Evolutionary conservation across 2,888 invertebrate genomes (phyloP), one percentile per base, ranked within the genome.

Genomic region (Lochmaea crataegi): DNA sequence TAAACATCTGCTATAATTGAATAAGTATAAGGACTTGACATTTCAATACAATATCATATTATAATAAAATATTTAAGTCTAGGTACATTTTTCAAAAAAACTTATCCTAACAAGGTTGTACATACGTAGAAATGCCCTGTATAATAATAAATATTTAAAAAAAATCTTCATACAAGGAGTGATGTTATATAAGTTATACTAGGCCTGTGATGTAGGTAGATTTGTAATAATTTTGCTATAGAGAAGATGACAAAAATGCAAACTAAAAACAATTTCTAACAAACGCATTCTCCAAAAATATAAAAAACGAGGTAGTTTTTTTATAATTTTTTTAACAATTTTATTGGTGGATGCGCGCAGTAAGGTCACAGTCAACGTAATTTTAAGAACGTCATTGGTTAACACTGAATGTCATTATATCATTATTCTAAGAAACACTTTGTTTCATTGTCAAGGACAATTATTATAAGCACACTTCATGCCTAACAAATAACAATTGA

Each of bases 371-470:
- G 53, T 53, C 16, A 18, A n/a, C 48, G n/a, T 45, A 45, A 51
- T 51, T 18, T 53, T 18, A 53, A 53, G 53, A 53, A 64, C 16
- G 26, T 48, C 65, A 65, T 65, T 51, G 65, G 65, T 14, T 51
- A 65, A 65, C 65, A 65, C 14, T 38, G 32, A 42, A 64, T 51
- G 57, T 56, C 16, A 57, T 58, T 65, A 56, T 32, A 65, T 56
- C 38, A 65, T 65, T 51, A 53, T 53, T 64, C 65, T 51, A 45
- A 41, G 42, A 53, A 67, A 67, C 58, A 57, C 58, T 68, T 60
- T 26, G 51, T 60, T 68, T 68, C 58, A 68, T 68, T 68, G 60
- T 51, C 67, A 70, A 73, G 70, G 73, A 66, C 70, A 64, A 57
- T 70, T 73, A 57, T 70, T 73, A 70, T 56, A 67, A 61, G 56